phyloP scores from a whole-genome alignment of 1,140 invertebrate species.

The Cherax destructor region DNA sequence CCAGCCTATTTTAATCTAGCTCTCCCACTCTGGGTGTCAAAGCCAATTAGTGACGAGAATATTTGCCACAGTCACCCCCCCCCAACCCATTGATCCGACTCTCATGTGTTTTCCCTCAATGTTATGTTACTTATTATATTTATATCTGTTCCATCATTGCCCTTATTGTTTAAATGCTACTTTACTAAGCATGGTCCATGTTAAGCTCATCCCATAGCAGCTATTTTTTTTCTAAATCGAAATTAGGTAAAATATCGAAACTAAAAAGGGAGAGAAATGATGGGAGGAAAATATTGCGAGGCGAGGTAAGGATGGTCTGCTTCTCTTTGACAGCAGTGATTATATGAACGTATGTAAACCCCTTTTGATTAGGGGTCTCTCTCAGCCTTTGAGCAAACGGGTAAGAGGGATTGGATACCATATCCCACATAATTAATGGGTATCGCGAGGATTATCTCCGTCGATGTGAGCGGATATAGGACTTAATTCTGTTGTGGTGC shows the following conservation, averaged over 20 bases:
- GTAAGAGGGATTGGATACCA: conserved; percentile 51
- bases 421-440: conserved; percentile 56
- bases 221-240: no score
- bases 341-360: conserved; percentile 53
- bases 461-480: conserved; percentile 20
- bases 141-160: no score
- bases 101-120: conserved; percentile 24
- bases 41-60: conserved; percentile 58
- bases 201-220: neutral
- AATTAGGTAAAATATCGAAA: no score
- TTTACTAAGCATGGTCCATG: neutral
- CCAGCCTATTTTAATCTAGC: conserved; percentile 52
- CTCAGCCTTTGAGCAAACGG: conserved; percentile 44
- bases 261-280: neutral
- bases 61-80: conserved; percentile 42
- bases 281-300: no score
- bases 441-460: conserved; percentile 59
- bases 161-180: no score
- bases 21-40: conserved; percentile 27
- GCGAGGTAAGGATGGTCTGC: neutral
- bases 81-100: conserved; percentile 9
- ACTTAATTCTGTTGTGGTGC: conserved; percentile 13
- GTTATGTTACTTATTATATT: neutral
- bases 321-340: conserved; percentile 41
- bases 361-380: conserved; percentile 37